Evolutionary conservation across 1,140 invertebrate genomes (phyloP).

Genomic region (Drosophila lini): DNA sequence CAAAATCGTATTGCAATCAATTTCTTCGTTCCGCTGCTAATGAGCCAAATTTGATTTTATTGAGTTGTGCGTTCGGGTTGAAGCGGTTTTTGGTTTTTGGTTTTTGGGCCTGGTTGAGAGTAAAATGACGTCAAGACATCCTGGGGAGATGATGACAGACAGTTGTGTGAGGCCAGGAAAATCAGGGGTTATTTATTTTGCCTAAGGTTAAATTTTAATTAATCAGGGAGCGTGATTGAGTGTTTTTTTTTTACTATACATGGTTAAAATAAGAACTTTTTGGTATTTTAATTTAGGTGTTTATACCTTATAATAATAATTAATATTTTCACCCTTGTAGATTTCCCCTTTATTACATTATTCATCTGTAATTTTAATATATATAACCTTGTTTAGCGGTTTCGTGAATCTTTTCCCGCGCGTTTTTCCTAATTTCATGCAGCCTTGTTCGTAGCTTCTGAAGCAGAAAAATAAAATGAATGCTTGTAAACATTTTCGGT

Average conservation of each 20-base stretch:
- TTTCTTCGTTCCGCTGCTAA: conserved; percentile 66
- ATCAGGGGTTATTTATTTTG: conserved; percentile 2
- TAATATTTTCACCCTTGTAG: not conserved
- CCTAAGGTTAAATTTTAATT: not conserved
- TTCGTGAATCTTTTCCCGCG: conserved; percentile 17
- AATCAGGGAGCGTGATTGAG: not conserved
- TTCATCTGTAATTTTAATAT: conserved; percentile 40
- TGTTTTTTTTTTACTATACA: too few relatives aligned
- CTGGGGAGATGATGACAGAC: conserved; percentile 10
- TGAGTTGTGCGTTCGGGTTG: conserved; percentile 39
- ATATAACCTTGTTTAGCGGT: conserved; percentile 61
- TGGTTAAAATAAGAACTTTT: too few relatives aligned
- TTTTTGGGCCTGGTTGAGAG: conserved; percentile 2
- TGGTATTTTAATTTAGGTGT: too few relatives aligned
- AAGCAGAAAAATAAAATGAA: conserved; percentile 41
- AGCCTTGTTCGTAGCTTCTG: conserved; percentile 20
- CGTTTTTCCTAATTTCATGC: conserved; percentile 42
- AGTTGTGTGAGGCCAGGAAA: not conserved
- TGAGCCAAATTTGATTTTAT: conserved; percentile 81
- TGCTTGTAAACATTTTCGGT: conserved; percentile 65
- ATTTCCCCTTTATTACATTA: conserved; percentile 2
- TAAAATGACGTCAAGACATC: conserved; percentile 32
- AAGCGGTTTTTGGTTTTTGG: conserved; percentile 9
- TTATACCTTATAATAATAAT: too few relatives aligned
- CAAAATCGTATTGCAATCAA: conserved; percentile 74